These are phyloP conservation scores for Eublepharis macularius DNA, from an alignment of 2,113 vertebrate genomes.

Conservation along the genomic window DNA sequence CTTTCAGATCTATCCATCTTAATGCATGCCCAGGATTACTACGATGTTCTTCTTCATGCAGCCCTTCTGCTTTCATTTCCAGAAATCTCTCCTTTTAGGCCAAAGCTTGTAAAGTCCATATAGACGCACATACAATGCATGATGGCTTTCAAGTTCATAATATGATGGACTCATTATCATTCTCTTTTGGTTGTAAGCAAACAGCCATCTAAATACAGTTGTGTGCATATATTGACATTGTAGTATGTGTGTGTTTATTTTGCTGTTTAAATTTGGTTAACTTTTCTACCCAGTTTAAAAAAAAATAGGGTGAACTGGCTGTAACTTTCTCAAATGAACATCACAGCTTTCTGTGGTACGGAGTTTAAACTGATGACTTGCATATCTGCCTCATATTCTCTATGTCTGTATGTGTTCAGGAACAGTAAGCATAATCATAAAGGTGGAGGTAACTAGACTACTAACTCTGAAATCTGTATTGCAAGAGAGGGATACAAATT, in stretches of 20 bases:
- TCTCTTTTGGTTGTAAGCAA: neutral
- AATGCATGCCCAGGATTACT: neutral
- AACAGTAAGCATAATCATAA: neutral
- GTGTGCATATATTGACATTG: neutral
- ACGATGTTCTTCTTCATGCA: neutral
- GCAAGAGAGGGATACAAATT: no score
- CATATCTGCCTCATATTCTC: neutral
- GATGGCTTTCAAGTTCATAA: neutral
- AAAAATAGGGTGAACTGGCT: neutral
- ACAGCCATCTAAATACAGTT: neutral
- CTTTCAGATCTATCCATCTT: neutral
- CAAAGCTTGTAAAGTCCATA: neutral
- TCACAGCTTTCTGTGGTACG: neutral
- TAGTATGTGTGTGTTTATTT: neutral
- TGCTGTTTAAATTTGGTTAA: neutral
- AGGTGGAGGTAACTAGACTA: neutral
- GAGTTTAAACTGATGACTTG: neutral
- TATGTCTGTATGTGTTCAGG: neutral
- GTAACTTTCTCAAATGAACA: neutral
- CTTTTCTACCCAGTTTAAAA: neutral
- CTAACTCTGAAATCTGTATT: neutral
- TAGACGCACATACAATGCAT: neutral
- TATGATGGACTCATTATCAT: neutral
- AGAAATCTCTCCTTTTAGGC: neutral
- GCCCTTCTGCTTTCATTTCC: neutral